Conservation (phyloP, 2,797 vertebrate genomes). For the Dermochelys coriacea region DNA sequence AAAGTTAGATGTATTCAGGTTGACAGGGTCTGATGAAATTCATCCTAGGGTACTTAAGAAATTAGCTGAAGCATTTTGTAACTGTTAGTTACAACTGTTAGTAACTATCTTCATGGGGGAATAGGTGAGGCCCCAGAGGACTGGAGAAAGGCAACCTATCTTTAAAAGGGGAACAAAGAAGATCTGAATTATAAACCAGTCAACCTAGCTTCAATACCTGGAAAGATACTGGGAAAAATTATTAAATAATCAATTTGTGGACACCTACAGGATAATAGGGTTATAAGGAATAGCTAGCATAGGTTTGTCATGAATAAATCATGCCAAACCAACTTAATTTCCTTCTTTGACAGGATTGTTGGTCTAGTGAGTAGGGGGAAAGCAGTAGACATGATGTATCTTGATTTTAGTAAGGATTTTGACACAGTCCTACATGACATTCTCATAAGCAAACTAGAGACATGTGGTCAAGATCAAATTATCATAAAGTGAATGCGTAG, state of each 20-base stretch:
- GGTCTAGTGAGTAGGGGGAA: no score
- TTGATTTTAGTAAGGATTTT: not conserved
- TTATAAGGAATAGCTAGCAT: not conserved
- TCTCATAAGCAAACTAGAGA: no score
- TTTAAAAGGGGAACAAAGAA: no score
- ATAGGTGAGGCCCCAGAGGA: not conserved
- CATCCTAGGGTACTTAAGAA: not conserved
- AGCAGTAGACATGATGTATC: not conserved
- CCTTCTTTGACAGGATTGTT: not conserved
- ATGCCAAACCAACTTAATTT: not conserved
- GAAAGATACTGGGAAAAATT: not conserved
- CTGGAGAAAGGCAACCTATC: no score
- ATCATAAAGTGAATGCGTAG: no score
- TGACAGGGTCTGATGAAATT: not conserved
- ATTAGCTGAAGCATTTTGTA: not conserved
- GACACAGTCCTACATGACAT: no score
- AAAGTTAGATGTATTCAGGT: not conserved
- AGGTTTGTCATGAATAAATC: not conserved
- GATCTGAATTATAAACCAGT: not conserved
- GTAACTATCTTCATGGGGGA: not conserved
- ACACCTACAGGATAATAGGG: not conserved
- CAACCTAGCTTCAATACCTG: not conserved
- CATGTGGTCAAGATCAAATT: no score
- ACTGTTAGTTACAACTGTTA: not conserved
- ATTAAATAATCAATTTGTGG: not conserved